Evolutionary conservation across 2,888 invertebrate genomes (phyloP).

Genomic region (Thecophora atra): DNA sequence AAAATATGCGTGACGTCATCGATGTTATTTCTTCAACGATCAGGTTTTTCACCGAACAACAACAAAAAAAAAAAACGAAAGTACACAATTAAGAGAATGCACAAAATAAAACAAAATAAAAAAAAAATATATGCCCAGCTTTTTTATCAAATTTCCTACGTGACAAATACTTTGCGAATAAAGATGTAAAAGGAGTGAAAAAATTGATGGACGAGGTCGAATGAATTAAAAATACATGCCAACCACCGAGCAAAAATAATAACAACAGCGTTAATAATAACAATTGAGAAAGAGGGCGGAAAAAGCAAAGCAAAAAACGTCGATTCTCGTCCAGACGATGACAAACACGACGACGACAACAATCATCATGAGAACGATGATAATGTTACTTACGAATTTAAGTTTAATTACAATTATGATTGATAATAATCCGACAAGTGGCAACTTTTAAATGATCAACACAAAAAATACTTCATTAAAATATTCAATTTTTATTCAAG

Average conservation of each 20-base stretch:
- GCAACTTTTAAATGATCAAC: too few species aligned
- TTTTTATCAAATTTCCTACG: not conserved
- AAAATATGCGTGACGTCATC: not conserved
- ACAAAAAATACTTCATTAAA: too few species aligned
- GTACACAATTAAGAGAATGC: not conserved
- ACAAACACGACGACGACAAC: not conserved
- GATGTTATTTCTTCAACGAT: not conserved
- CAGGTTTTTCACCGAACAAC: not conserved
- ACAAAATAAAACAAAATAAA: not conserved
- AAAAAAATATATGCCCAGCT: not conserved
- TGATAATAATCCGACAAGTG: too few species aligned
- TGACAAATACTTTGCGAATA: not conserved
- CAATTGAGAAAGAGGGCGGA: not conserved
- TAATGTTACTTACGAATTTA: not conserved
- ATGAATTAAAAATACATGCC: constrained; percentile 5
- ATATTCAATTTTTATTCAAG: not conserved
- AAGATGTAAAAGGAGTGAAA: not conserved
- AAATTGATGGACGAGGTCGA: constrained; percentile 7
- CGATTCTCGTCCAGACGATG: not conserved
- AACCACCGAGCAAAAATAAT: too few species aligned
- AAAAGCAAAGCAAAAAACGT: not conserved
- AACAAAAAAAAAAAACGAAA: not conserved
- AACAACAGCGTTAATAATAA: not conserved
- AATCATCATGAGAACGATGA: not conserved
- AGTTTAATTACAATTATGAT: too few species aligned